Evolutionary conservation across 1,140 invertebrate genomes (phyloP).

Genomic region (Manduca sexta): DNA sequence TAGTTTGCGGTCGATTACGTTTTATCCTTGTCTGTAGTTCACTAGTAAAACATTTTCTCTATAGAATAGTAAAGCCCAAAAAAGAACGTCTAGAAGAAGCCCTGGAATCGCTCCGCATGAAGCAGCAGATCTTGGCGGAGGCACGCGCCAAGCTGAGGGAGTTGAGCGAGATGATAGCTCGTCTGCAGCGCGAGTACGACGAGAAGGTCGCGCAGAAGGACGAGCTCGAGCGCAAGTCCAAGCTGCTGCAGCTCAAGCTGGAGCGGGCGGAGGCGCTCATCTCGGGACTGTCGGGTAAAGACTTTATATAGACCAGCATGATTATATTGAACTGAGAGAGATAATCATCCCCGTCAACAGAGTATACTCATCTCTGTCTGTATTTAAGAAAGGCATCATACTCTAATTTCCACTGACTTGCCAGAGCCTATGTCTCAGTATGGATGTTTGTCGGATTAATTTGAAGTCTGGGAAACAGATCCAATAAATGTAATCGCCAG

Average conservation of each 20-base stretch:
- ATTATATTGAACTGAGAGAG: no score
- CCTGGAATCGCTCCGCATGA: constrained; percentile 80
- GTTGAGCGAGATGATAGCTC: constrained; percentile 79
- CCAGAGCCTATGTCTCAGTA: not conserved
- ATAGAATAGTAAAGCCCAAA: constrained; percentile 86
- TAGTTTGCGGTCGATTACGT: no score
- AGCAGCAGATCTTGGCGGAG: constrained; percentile 83
- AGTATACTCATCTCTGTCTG: no score
- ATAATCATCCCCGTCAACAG: no score
- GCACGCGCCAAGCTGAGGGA: constrained; percentile 84
- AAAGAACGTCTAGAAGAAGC: constrained; percentile 84
- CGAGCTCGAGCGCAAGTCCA: constrained; percentile 81
- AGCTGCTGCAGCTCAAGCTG: constrained; percentile 54
- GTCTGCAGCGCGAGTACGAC: constrained; percentile 80
- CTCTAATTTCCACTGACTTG: no score
- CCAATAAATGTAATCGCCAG: constrained; percentile 33
- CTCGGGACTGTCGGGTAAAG: constrained; percentile 57
- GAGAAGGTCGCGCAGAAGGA: constrained; percentile 86
- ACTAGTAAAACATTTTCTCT: no score
- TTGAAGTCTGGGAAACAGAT: not conserved
- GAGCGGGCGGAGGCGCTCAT: constrained; percentile 59
- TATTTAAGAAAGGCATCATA: no score
- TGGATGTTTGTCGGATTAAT: no score
- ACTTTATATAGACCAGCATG: not conserved
- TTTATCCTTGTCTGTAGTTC: no score